Conservation (phyloP, 2,797 vertebrate genomes). For the Macropodus opercularis region DNA sequence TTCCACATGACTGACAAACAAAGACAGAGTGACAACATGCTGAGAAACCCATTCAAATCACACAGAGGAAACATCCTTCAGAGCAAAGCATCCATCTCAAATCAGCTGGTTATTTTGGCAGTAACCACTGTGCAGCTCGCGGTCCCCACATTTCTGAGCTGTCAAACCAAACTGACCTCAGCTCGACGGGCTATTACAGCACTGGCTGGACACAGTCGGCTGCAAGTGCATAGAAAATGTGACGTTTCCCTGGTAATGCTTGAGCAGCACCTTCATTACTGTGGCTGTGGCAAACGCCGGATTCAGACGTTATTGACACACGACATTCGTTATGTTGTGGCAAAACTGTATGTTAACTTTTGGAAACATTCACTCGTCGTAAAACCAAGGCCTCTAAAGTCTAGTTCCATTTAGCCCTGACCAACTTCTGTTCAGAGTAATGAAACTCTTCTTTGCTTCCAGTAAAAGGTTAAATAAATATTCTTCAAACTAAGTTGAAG, state of each 20-base stretch:
- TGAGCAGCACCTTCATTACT: not conserved
- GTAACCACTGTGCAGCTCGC: not conserved
- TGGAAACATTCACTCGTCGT: too few species aligned
- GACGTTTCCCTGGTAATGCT: not conserved
- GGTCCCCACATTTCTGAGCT: conserved; percentile 7
- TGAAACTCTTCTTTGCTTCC: too few species aligned
- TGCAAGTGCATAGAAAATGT: conserved; percentile 4
- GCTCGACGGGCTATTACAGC: conserved; percentile 12
- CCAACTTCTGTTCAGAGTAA: too few species aligned
- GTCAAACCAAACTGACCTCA: conserved; percentile 30
- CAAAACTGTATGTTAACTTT: too few species aligned
- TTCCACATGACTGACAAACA: conserved; percentile 17
- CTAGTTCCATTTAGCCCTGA: too few species aligned
- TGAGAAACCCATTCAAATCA: conserved; percentile 10
- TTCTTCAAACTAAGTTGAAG: too few species aligned
- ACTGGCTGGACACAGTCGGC: conserved; percentile 9
- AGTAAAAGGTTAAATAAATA: too few species aligned
- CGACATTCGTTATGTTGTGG: too few species aligned
- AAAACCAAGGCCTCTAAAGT: too few species aligned
- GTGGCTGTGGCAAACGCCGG: not conserved
- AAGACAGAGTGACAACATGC: not conserved
- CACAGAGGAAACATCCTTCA: not conserved
- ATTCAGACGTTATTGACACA: not conserved
- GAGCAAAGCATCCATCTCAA: conserved; percentile 14
- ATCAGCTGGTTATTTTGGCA: conserved; percentile 30